These are phyloP conservation scores for Epirrita christyi DNA, from an alignment of 2,888 invertebrate species.

Conservation along the genomic window DNA sequence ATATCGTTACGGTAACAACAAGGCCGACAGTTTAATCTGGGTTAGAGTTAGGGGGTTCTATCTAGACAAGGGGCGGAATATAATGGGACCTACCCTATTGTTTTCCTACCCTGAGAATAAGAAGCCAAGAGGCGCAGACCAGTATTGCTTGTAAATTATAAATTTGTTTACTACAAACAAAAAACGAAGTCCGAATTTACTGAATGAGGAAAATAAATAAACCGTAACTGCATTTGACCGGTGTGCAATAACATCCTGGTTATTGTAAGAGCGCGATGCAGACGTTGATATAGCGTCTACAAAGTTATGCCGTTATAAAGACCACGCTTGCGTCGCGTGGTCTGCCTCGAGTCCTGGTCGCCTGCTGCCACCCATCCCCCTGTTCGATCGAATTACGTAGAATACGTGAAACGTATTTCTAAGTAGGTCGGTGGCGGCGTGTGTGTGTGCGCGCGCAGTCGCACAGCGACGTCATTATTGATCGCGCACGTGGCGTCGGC, in stretches of 20 bases:
- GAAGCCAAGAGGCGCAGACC: slow-evolving; percentile 6
- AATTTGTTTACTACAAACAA: neutral
- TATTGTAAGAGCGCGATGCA: slow-evolving; percentile 26
- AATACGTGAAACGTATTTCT: slow-evolving; percentile 79
- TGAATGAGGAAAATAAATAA: slow-evolving; percentile 21
- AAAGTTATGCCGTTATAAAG: slow-evolving; percentile 22
- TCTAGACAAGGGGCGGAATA: slow-evolving; percentile 15
- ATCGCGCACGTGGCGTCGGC: slow-evolving; percentile 80
- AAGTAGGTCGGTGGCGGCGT: slow-evolving; percentile 73
- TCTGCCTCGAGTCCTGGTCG: slow-evolving; percentile 17
- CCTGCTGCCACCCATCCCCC: slow-evolving; percentile 49
- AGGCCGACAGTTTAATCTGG: neutral
- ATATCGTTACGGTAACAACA: no score
- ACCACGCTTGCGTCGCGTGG: slow-evolving; percentile 36
- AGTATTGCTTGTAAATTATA: neutral
- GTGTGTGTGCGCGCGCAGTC: slow-evolving; percentile 70
- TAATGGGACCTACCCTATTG: slow-evolving; percentile 2
- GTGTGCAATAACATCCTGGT: slow-evolving; percentile 22
- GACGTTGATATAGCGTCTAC: slow-evolving; percentile 24
- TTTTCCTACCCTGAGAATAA: no score
- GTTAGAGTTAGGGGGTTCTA: neutral
- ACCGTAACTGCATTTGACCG: slow-evolving; percentile 10
- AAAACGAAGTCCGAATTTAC: neutral
- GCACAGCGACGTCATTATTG: slow-evolving; percentile 80
- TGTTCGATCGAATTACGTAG: slow-evolving; percentile 78